Conservation (phyloP, 2,113 vertebrate genomes). For the Cairina moschata region DNA sequence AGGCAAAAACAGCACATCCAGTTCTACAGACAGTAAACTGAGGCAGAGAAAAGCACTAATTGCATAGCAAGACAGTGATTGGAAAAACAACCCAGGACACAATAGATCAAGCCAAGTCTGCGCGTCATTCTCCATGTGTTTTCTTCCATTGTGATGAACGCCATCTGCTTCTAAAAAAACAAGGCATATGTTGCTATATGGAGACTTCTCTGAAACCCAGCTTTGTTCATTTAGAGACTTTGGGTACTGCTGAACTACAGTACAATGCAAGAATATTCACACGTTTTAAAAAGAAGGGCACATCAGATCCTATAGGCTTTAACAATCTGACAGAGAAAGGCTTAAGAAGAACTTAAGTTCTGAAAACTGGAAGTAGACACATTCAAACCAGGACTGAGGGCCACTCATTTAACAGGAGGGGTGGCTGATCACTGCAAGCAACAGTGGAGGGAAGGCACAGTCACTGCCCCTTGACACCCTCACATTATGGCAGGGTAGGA, state of each 20-base stretch:
- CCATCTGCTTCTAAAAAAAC: neutral
- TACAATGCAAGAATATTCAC: neutral
- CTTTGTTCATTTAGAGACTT: constrained; percentile 35
- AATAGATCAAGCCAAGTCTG: neutral
- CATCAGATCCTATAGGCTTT: neutral
- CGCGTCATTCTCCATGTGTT: neutral
- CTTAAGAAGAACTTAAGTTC: neutral
- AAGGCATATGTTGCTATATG: neutral
- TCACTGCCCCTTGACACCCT: neutral
- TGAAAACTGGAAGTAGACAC: neutral
- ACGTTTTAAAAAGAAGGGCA: neutral
- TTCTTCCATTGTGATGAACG: neutral
- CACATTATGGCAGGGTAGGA: neutral
- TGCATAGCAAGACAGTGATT: neutral
- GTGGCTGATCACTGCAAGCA: neutral
- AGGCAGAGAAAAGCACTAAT: neutral
- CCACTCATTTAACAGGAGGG: neutral
- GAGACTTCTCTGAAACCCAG: neutral
- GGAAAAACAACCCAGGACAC: neutral
- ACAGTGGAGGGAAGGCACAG: neutral
- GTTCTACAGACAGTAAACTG: neutral
- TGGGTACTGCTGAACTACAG: neutral
- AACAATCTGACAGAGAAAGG: neutral
- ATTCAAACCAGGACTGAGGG: neutral
- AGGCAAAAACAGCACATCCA: neutral